These are phyloP conservation scores for Centroberyx gerrardi DNA, from an alignment of 2,797 vertebrate genomes.

Conservation along the genomic window DNA sequence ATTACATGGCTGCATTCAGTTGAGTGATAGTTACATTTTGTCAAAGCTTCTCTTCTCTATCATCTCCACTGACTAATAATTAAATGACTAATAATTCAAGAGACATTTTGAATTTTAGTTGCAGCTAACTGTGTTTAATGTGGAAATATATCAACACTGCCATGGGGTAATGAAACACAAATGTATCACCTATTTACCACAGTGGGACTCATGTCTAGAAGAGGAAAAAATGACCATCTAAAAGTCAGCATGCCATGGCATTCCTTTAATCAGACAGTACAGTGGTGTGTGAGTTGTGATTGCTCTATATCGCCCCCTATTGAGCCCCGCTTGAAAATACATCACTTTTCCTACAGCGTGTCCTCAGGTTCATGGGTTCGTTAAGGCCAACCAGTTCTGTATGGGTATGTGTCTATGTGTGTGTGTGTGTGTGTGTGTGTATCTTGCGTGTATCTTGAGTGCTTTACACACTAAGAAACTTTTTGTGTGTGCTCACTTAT, in stretches of 20 bases:
- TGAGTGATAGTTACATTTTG: too few species aligned
- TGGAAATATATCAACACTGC: too few species aligned
- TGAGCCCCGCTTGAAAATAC: constrained; percentile 31
- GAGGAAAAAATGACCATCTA: not conserved
- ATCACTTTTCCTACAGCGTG: constrained; percentile 41
- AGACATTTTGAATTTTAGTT: too few species aligned
- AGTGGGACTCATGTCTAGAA: too few species aligned
- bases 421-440: not conserved
- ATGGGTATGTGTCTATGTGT: constrained; percentile 13
- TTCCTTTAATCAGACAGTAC: not conserved
- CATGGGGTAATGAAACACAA: too few species aligned
- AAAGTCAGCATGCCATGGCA: not conserved
- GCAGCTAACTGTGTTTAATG: too few species aligned
- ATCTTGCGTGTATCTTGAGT: not conserved
- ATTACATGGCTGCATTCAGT: too few species aligned
- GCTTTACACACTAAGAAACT: not conserved
- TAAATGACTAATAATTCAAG: too few species aligned
- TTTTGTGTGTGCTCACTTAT: too few species aligned
- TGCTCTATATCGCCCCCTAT: constrained; percentile 11
- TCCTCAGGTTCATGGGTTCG: constrained; percentile 25
- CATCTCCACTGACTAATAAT: too few species aligned
- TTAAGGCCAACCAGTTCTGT: not conserved
- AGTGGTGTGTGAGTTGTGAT: not conserved
- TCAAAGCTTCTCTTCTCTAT: too few species aligned
- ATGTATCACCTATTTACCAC: too few species aligned